Evolutionary conservation across 2,113 vertebrate genomes (phyloP).

Genomic region (Muscicapa adusta): DNA sequence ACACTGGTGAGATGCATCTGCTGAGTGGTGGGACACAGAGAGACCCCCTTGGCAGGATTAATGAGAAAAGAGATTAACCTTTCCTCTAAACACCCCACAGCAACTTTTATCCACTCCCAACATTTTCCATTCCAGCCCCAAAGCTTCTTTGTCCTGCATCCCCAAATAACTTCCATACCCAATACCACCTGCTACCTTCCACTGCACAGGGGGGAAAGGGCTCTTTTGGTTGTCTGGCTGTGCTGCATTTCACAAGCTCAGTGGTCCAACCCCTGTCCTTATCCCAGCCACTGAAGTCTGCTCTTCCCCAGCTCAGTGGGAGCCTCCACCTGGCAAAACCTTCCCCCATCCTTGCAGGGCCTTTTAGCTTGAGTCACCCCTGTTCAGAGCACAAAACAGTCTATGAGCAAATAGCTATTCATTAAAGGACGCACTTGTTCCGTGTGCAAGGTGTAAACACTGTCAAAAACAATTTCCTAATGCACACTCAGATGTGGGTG

Average conservation of each 20-base stretch:
- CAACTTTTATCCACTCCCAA: background rate
- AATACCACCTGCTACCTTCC: background rate
- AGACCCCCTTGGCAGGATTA: no score
- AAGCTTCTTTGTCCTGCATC: background rate
- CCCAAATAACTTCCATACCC: background rate
- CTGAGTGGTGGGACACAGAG: background rate
- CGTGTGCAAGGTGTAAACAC: background rate
- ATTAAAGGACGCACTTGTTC: background rate
- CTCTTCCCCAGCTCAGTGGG: fast-evolving
- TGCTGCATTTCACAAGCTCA: background rate
- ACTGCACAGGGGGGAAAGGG: background rate
- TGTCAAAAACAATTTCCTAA: background rate
- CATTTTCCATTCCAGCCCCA: background rate
- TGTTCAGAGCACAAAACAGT: background rate
- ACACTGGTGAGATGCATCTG: background rate
- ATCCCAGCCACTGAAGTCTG: fast-evolving
- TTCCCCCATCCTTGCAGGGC: background rate
- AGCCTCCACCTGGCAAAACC: background rate
- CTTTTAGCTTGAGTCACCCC: background rate
- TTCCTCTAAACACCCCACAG: background rate
- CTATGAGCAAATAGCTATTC: background rate
- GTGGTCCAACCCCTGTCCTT: background rate
- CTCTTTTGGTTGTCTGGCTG: background rate
- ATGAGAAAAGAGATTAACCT: background rate
- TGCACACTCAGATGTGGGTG: background rate